Evolutionary conservation across 2,888 invertebrate genomes (phyloP).

Genomic region (Sphecodes monilicornis): DNA sequence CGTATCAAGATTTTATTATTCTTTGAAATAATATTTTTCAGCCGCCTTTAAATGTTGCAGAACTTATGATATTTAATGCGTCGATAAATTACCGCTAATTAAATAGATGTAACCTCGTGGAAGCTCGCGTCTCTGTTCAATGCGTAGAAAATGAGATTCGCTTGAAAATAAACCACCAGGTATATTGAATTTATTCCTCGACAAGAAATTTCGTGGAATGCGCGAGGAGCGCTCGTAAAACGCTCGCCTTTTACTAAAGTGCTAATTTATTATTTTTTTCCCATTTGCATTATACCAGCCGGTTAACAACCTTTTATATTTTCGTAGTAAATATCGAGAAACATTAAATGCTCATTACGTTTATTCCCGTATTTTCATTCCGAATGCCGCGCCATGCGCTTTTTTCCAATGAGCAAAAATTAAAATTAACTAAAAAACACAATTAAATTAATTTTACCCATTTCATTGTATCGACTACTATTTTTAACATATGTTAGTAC

Average conservation of each 20-base stretch:
- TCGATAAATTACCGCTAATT: conserved; percentile 10
- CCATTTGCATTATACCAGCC: conserved; percentile 2
- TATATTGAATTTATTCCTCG: conserved; percentile 36
- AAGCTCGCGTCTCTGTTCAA: background rate
- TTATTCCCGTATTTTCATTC: background rate
- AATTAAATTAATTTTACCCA: too few relatives aligned
- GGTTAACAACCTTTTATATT: conserved; percentile 16
- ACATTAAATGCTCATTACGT: background rate
- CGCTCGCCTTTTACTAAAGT: conserved; percentile 15
- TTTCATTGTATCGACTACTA: too few relatives aligned
- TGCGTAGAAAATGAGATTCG: background rate
- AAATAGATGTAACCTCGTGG: conserved; percentile 12
- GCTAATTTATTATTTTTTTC: conserved; percentile 41
- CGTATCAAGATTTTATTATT: too few relatives aligned
- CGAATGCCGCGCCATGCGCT: background rate
- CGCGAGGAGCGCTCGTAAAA: conserved; percentile 21
- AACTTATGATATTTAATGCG: conserved; percentile 9
- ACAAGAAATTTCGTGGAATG: conserved; percentile 22
- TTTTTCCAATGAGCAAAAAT: too few relatives aligned
- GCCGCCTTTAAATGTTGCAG: background rate
- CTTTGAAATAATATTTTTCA: background rate
- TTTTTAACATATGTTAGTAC: too few relatives aligned
- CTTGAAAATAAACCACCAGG: conserved; percentile 11
- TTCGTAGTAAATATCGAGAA: background rate
- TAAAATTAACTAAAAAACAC: too few relatives aligned